Percentiles rank a stretch among this genome's conserved stretches.
Evolutionary conservation across 2,888 invertebrate genomes (phyloP).

Genomic region (Dicyrtoma fusca): DNA sequence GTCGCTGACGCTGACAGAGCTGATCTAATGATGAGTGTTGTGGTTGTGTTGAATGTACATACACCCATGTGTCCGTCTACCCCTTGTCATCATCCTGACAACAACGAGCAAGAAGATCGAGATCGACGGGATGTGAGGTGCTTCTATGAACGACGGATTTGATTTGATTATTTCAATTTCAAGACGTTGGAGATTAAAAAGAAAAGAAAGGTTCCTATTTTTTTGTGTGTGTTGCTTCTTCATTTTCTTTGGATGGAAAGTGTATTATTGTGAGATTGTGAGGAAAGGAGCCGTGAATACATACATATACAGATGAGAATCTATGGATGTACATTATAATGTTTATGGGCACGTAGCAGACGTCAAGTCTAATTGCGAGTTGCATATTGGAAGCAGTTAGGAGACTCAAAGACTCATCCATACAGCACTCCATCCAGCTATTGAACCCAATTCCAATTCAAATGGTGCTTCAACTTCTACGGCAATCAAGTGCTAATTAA

Average conservation of each 20-base stretch:
- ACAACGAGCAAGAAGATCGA: too few relatives aligned
- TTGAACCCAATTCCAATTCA: constrained; percentile 1
- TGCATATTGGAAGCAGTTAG: too few relatives aligned
- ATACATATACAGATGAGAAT: neutral
- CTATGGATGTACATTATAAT: neutral
- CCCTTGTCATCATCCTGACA: too few relatives aligned
- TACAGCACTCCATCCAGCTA: neutral
- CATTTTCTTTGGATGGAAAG: neutral
- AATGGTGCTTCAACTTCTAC: neutral
- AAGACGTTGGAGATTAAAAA: constrained; percentile 1
- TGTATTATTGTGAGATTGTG: neutral
- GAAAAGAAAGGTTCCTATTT: neutral
- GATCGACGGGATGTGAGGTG: too few relatives aligned
- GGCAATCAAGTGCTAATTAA: constrained; percentile 15
- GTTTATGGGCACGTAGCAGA: neutral
- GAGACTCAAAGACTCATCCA: neutral
- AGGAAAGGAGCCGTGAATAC: neutral
- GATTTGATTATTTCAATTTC: neutral
- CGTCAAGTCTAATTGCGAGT: too few relatives aligned
- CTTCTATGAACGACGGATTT: too few relatives aligned
- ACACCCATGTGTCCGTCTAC: too few relatives aligned
- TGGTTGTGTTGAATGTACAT: too few relatives aligned
- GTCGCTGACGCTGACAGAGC: neutral
- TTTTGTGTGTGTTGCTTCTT: neutral
- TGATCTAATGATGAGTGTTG: too few relatives aligned